Conservation (phyloP, 2,888 invertebrate species). For the Hypolimnas misippus region DNA sequence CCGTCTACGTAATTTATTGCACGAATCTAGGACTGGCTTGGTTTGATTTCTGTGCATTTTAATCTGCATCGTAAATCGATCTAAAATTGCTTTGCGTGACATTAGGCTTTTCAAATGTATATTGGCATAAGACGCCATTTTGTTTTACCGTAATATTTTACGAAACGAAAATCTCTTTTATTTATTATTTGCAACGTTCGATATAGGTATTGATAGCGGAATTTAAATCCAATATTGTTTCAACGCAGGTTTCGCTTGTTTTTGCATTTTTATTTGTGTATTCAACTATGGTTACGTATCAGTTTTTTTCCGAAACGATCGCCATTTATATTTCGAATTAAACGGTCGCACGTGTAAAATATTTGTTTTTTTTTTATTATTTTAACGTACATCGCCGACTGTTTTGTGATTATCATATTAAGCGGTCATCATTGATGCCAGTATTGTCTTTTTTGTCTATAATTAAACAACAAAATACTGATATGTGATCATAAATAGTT, state of each 20-base stretch:
- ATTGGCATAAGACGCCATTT: constrained; percentile 31
- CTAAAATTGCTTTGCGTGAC: constrained; percentile 58
- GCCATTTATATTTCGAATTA: constrained; percentile 32
- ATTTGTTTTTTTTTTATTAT: constrained; percentile 23
- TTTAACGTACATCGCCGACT: constrained; percentile 12
- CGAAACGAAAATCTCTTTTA: constrained; percentile 25
- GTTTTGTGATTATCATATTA: constrained; percentile 12
- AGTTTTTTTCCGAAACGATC: constrained; percentile 32
- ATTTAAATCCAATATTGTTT: constrained; percentile 36
- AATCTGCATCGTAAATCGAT: constrained; percentile 55
- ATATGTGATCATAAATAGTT: constrained; percentile 24
- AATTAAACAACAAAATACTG: constrained; percentile 1
- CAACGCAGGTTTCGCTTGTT: constrained; percentile 37
- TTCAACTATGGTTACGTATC: constrained; percentile 41
- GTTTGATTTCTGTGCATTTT: constrained; percentile 69
- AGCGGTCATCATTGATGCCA: neutral
- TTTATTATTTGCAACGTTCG: constrained; percentile 25
- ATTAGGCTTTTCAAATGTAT: constrained; percentile 35
- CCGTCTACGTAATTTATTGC: constrained; percentile 58
- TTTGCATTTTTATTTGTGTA: constrained; percentile 42
- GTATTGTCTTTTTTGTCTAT: neutral
- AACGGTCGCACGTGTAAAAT: constrained; percentile 25
- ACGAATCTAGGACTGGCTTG: constrained; percentile 64
- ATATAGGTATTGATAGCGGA: constrained; percentile 26
- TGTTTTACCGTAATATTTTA: constrained; percentile 26